A percentile compares a stretch with the other conserved stretches of the same genome.
Conservation (phyloP, 2,888 invertebrate genomes). For the Diplolepis rosae region DNA sequence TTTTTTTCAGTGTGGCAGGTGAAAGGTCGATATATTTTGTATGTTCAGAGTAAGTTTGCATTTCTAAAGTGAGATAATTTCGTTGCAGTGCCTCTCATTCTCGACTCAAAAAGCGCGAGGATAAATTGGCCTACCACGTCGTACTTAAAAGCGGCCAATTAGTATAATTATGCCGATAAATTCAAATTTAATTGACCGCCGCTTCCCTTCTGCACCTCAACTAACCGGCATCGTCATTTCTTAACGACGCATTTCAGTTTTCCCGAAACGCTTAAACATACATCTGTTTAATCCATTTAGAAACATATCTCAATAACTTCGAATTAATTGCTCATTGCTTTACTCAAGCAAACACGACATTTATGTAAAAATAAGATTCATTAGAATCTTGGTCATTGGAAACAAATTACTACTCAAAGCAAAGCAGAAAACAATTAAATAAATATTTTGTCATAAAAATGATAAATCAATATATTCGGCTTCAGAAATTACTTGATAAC, state of each 20-base stretch:
- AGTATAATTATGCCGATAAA: conserved; percentile 59
- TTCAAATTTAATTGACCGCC: conserved; percentile 58
- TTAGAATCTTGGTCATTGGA: background rate
- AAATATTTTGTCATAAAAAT: background rate
- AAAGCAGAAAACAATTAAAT: background rate
- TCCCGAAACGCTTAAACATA: background rate
- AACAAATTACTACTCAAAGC: background rate
- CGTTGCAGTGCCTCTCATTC: conserved; percentile 21
- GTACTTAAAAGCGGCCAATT: conserved; percentile 56
- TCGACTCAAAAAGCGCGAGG: conserved; percentile 36
- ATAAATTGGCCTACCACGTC: conserved; percentile 52
- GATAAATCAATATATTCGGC: no score
- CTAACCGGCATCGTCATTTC: conserved; percentile 42
- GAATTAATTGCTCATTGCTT: background rate
- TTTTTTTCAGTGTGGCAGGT: no score
- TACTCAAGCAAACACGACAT: background rate
- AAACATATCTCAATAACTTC: background rate
- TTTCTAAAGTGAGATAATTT: conserved; percentile 30
- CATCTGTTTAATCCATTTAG: background rate
- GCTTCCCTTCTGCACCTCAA: conserved; percentile 38
- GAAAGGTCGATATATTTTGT: background rate
- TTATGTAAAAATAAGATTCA: background rate
- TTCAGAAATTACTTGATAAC: no score
- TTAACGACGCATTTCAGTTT: background rate
- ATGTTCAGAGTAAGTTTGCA: background rate